A percentile compares a stretch with the other conserved stretches of the same genome.
Evolutionary conservation across 2,797 vertebrate genomes (phyloP).

Genomic region (Aythya fuligula): DNA sequence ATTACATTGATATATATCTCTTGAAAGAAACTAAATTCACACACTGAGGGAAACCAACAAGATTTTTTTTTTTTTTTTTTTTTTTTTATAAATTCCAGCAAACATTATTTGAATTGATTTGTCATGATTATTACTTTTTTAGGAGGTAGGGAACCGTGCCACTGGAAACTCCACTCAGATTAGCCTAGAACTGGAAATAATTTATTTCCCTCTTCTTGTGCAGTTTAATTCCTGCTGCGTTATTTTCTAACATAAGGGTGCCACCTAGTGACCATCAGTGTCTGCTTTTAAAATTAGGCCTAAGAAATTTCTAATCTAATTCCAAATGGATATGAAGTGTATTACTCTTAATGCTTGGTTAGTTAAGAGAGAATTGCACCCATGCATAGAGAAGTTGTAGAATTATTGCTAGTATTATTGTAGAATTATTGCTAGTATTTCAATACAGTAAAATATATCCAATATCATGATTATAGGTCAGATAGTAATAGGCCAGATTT

Average conservation of each 20-base stretch:
- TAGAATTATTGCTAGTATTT: not conserved
- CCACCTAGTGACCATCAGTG: conserved; percentile 81
- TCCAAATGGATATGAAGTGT: not conserved
- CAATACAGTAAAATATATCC: not conserved
- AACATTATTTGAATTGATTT: not conserved
- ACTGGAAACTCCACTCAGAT: not conserved
- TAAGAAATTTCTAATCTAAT: not conserved
- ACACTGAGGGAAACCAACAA: not conserved
- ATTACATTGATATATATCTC: not conserved
- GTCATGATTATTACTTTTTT: conserved; percentile 6
- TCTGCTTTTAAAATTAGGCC: not conserved
- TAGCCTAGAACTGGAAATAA: not conserved
- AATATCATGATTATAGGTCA: not conserved
- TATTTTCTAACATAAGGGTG: conserved; percentile 69
- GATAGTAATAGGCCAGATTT: not conserved
- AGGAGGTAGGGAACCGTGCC: not conserved
- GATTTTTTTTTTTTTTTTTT: no score
- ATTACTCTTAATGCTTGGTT: not conserved
- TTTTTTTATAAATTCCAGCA: not conserved
- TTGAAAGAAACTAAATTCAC: not conserved
- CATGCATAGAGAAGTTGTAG: not conserved
- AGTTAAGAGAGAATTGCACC: not conserved
- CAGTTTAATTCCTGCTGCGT: not conserved
- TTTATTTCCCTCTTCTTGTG: not conserved
- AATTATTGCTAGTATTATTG: not conserved